phyloP scores from a whole-genome alignment of 2,888 invertebrate species.

The Dinocampus coccinellae region DNA sequence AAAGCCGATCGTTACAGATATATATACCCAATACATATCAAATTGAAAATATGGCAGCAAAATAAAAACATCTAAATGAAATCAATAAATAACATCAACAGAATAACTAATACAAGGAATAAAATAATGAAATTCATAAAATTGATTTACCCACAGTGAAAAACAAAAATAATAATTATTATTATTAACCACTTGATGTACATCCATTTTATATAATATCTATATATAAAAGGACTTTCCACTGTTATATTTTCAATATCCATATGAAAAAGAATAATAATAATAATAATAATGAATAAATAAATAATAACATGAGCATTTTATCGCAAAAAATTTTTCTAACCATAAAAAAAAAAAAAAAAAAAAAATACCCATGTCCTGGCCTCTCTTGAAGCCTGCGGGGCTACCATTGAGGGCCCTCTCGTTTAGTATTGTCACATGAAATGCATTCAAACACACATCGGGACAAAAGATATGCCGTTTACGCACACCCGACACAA shows the following conservation, averaged over 20 bases:
- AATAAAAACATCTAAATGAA: slow-evolving; percentile 24
- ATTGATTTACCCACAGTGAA: too few species aligned
- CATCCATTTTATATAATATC: too few species aligned
- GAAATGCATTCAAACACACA: slow-evolving; percentile 41
- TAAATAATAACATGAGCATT: too few species aligned
- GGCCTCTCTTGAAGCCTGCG: slow-evolving; percentile 51
- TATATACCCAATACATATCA: neutral
- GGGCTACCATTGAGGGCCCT: slow-evolving; percentile 40
- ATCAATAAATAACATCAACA: slow-evolving; percentile 26
- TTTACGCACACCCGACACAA: slow-evolving; percentile 60
- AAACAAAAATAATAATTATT: too few species aligned
- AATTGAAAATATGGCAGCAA: slow-evolving; percentile 21
- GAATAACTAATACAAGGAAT: too few species aligned
- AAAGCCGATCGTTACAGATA: slow-evolving; percentile 40
- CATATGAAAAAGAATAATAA: too few species aligned
- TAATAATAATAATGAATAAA: too few species aligned
- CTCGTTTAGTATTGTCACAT: slow-evolving; percentile 8
- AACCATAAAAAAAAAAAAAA: slow-evolving; percentile 45
- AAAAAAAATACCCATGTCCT: too few species aligned
- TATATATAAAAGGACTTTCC: too few species aligned
- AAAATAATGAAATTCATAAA: neutral
- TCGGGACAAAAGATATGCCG: slow-evolving; percentile 48
- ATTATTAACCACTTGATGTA: too few species aligned
- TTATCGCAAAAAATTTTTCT: slow-evolving; percentile 48
- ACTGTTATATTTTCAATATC: too few species aligned